Evolutionary conservation across 2,113 vertebrate genomes (phyloP), one percentile per base, ranked within the genome.

Genomic region (Eidolon helvum): DNA sequence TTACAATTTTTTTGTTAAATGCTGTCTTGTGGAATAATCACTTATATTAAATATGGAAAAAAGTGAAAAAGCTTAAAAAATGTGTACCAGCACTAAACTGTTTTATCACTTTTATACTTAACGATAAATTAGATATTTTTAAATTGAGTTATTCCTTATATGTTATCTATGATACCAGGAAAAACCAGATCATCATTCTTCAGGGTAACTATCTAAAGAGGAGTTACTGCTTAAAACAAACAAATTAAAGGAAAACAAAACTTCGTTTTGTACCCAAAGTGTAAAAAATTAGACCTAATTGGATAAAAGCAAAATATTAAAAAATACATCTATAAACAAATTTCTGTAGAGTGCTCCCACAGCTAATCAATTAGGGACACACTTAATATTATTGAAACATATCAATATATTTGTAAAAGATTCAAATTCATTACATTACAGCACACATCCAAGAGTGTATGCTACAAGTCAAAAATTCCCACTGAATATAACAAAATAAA

Each of bases 401-500:
- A 80, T 19, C 57, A 85, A 91, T 69, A 83, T 75, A 87, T 66
- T 87, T 94, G 5, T 91, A 72, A 86, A 94, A 91, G 61, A 85
- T 53, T 87, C 12, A 96, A 82, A 94, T 45, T 90, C 78, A 48
- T 91, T 88, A 88, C 7, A 93, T 72, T n/a, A 93, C 10, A 95
- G 69, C 88, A 94, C 59, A 96, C 63, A 91, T 63, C 18, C 72
- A 95, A 95, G 59, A 95, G 74, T 65, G 53, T 75, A 94, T 83
- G 87, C 53, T 45, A 93, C 4, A 90, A 74, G 61, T 90, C 28
- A 91, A 92, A 96, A 95, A 91, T 78, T 68, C n/a, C 66, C 43
- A 78, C 12, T 53, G 55, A 94, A 90, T 94, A 77, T 94, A 96
- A 96, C 50, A 94, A 97, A 96, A 84, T 93, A 94, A 96, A 89